Evolutionary conservation across 2,113 vertebrate species (phyloP), one percentile per base, ranked within the genome.

Genomic region (Coryphaenoides rupestris): DNA sequence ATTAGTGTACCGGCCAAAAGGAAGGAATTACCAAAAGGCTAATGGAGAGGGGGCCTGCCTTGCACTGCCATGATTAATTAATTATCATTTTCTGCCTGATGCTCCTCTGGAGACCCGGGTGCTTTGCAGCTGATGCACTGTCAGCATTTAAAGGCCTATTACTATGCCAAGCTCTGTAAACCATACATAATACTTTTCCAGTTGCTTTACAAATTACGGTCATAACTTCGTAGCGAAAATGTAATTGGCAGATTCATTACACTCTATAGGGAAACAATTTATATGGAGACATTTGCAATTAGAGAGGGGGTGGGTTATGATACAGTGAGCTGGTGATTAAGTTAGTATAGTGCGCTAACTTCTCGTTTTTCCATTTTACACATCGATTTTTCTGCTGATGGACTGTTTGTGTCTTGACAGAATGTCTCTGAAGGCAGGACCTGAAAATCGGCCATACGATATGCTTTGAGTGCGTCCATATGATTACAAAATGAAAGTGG

Each of bases 21-120:
- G 80, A 80, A 73, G 64, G 79, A 79, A 83, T 84, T 81, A 86
- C 80, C 84, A 78, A 78, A 80, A 82, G 84, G 72, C 85, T 86
- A 84, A 85, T 85, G 81, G 82, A 83, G 74, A 72, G 2, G 68
- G 75, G 79, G 74, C 78, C 83, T 74, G 73, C 73, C 33, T 10
- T 80, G 77, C 68, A 74, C 78, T 81, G 81, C 75, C 76, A 84
- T 88, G 83, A 88, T 90, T 87, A 88, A 88, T 89, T 88, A 86
- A 87, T 88, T 86, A 87, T 86, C 79, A 84, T 90, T 87, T 90
- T 88, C 82, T 83, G 83, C 85, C 87, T 83, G 83, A 88, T 84
- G 84, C 82, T 82, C 83, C 88, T 87, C 83, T 63, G 68, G 84
- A 82, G 83, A 75, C 77, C 63, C 73, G 21, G 69, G 70, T 72